phyloP scores from a whole-genome alignment of 1,140 invertebrate species.

The Euwallacea similis region DNA sequence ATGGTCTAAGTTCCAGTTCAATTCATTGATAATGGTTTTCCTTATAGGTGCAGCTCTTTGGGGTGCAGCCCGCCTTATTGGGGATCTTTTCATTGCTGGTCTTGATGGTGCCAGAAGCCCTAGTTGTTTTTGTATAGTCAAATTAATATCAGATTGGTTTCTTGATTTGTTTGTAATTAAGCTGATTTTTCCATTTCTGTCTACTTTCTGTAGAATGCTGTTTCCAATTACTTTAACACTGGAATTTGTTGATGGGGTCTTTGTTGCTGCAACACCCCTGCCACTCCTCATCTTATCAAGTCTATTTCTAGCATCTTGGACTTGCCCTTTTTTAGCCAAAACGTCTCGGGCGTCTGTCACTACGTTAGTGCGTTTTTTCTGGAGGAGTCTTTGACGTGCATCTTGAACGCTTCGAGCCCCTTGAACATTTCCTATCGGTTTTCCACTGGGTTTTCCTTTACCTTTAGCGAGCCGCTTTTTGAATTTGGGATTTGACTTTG shows the following conservation, averaged over 20 bases:
- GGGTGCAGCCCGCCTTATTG: constrained; percentile 19
- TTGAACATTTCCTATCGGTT: background rate
- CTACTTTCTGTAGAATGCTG: constrained; percentile 57
- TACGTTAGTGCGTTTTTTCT: constrained; percentile 64
- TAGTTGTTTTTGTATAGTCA: constrained; percentile 50
- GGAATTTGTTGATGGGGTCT: constrained; percentile 29
- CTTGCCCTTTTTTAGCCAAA: constrained; percentile 66
- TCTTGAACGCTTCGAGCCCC: constrained; percentile 52
- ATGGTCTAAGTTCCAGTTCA: constrained; percentile 14
- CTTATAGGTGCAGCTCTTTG: constrained; percentile 27
- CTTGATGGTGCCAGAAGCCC: constrained; percentile 43
- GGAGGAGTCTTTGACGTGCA: constrained; percentile 70
- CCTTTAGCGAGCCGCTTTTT: background rate
- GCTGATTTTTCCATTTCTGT: constrained; percentile 58
- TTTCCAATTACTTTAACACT: constrained; percentile 48
- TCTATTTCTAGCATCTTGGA: constrained; percentile 64
- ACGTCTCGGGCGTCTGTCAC: constrained; percentile 70
- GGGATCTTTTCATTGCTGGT: constrained; percentile 25
- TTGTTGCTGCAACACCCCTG: constrained; percentile 12
- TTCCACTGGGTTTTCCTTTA: background rate
- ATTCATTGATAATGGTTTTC: constrained; percentile 46
- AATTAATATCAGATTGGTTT: constrained; percentile 47
- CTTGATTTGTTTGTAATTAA: constrained; percentile 57
- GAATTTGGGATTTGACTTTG: background rate
- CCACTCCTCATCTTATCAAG: constrained; percentile 57